phyloP scores from a whole-genome alignment of 2,113 vertebrate genomes.

The Amphilophus citrinellus region DNA sequence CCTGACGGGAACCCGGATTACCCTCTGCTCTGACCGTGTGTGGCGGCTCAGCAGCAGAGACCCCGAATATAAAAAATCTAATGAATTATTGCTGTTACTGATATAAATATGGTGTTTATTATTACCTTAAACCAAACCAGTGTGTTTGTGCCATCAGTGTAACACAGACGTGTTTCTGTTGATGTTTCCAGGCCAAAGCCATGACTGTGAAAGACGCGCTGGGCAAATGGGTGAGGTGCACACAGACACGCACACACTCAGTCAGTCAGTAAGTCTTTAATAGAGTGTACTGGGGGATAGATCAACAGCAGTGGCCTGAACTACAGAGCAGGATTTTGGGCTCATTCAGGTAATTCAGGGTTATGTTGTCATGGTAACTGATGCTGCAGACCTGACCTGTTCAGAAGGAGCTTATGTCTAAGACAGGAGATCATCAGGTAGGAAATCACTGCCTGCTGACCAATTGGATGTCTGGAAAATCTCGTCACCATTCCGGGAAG shows the following conservation, averaged over 20 bases:
- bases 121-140: neutral
- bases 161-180: neutral
- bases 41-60: neutral
- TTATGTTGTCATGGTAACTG: neutral
- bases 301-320: neutral
- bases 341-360: neutral
- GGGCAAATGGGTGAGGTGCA: constrained; percentile 89
- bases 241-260: neutral
- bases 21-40: neutral
- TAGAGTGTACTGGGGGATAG: rapidly evolving
- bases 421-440: neutral
- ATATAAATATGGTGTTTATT: neutral
- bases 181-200: constrained; percentile 88
- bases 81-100: neutral
- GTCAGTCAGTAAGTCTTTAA: neutral
- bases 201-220: constrained; percentile 94
- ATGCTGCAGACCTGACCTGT: neutral
- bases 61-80: neutral
- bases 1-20: neutral
- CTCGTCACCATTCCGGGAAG: neutral
- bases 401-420: neutral
- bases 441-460: neutral
- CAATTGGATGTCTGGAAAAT: neutral
- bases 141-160: neutral
- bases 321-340: neutral